phyloP scores from a whole-genome alignment of 1,140 invertebrate species.

The Wasmannia auropunctata region DNA sequence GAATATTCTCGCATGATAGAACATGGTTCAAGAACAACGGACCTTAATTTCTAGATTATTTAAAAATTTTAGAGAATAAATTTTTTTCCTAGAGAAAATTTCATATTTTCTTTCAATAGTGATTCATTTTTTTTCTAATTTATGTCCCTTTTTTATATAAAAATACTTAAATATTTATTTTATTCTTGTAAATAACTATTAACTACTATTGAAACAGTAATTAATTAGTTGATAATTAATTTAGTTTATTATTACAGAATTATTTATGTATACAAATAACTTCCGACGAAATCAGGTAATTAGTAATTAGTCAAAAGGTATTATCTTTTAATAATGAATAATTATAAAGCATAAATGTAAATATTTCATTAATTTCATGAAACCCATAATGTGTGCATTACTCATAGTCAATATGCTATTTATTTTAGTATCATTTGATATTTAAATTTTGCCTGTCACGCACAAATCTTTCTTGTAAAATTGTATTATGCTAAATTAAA shows the following conservation, averaged over 20 bases:
- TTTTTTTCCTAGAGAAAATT: background rate
- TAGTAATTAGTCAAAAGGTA: background rate
- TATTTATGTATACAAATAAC: background rate
- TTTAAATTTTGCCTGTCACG: background rate
- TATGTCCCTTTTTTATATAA: background rate
- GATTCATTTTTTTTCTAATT: background rate
- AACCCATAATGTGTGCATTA: background rate
- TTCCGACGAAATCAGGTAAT: background rate
- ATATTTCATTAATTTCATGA: background rate
- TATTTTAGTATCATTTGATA: background rate
- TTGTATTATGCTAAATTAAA: background rate
- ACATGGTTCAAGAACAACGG: background rate
- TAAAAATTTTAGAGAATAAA: background rate
- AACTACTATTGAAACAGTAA: background rate
- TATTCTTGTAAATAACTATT: background rate
- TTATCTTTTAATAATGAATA: background rate
- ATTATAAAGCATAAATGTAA: slow-evolving; percentile 5
- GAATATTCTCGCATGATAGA: background rate
- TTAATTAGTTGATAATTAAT: background rate
- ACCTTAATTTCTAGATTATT: background rate
- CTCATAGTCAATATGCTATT: background rate
- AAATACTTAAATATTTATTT: background rate
- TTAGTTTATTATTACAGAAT: background rate
- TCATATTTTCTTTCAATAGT: background rate
- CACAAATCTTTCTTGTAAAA: background rate